Conservation (phyloP, 1,140 invertebrate genomes). For the Forficula auricularia region DNA sequence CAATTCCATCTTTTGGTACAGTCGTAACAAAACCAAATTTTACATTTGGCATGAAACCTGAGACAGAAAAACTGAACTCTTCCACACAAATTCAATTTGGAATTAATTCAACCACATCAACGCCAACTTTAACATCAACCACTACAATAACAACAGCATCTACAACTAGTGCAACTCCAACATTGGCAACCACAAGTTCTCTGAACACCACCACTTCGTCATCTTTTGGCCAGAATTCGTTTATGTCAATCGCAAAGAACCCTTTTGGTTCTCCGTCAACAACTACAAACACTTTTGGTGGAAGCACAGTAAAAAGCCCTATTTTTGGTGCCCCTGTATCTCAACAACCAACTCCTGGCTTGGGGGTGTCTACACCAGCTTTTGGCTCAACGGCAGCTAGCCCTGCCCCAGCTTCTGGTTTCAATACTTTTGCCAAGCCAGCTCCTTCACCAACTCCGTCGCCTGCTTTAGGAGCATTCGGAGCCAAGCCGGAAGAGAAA, state of each 20-base stretch:
- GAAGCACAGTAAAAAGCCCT: neutral
- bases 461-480: no score
- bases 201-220: neutral
- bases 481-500: no score
- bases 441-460: no score
- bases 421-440: no score
- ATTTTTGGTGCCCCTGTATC: neutral
- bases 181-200: neutral
- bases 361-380: neutral
- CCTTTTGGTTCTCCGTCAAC: conserved; percentile 1
- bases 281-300: neutral
- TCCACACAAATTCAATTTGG: neutral
- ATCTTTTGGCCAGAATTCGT: neutral
- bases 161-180: neutral
- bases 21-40: neutral
- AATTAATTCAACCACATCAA: conserved; percentile 8
- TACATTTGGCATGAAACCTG: neutral
- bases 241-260: neutral
- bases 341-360: neutral
- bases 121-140: conserved; percentile 10
- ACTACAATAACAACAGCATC: conserved; percentile 5
- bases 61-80: neutral
- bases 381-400: conserved; percentile 1
- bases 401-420: neutral
- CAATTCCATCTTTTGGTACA: neutral